A percentile compares a stretch with the other conserved stretches of the same genome.
phyloP scores from a whole-genome alignment of 2,888 invertebrate genomes.

The Agrotis ipsilon region DNA sequence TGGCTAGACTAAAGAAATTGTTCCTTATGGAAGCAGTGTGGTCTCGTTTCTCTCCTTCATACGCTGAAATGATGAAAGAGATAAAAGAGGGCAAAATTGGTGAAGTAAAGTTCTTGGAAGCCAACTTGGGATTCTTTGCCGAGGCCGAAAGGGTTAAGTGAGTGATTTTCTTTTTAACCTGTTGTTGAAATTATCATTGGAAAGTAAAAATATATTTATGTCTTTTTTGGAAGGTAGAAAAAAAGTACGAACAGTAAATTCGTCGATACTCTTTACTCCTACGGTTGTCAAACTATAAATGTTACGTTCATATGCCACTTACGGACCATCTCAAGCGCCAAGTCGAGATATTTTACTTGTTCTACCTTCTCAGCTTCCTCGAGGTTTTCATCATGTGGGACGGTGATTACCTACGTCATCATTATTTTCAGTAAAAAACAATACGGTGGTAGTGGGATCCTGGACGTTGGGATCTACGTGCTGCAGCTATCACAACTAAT shows the following conservation, averaged over 20 bases:
- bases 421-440: slow-evolving; percentile 90
- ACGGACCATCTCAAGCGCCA: too few species aligned
- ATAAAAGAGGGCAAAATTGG: slow-evolving; percentile 93
- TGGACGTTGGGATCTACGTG: slow-evolving; percentile 95
- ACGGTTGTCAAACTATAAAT: too few species aligned
- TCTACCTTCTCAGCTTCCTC: too few species aligned
- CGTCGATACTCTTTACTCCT: too few species aligned
- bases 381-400: too few species aligned
- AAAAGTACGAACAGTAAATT: too few species aligned
- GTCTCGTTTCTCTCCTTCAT: slow-evolving; percentile 96
- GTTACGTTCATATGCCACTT: too few species aligned
- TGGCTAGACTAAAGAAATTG: slow-evolving; percentile 93
- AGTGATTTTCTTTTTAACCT: slow-evolving; percentile 29
- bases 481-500: slow-evolving; percentile 94
- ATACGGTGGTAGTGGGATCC: slow-evolving; percentile 94
- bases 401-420: neutral
- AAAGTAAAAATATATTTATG: too few species aligned
- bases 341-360: too few species aligned
- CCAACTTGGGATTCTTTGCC: slow-evolving; percentile 93
- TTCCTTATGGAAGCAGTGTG: slow-evolving; percentile 97
- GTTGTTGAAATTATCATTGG: too few species aligned
- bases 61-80: slow-evolving; percentile 93
- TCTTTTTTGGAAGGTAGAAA: too few species aligned
- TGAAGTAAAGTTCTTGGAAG: slow-evolving; percentile 92
- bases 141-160: slow-evolving; percentile 79